Percentiles rank a stretch among this genome's conserved stretches.
phyloP scores from a whole-genome alignment of 1,140 invertebrate species.

The Papilio aristodemus region DNA sequence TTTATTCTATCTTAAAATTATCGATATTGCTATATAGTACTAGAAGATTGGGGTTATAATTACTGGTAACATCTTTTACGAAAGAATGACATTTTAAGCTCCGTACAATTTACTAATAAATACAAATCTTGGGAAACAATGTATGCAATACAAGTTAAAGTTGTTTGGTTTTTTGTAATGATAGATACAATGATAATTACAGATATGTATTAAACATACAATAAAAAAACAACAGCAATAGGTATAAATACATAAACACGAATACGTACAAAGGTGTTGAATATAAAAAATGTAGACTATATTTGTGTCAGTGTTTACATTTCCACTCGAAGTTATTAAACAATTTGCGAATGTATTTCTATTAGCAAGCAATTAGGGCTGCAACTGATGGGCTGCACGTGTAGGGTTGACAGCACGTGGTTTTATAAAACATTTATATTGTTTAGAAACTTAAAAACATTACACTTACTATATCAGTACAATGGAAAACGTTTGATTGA shows the following conservation, averaged over 20 bases:
- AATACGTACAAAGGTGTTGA: background rate
- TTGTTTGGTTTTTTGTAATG: background rate
- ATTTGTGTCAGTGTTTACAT: background rate
- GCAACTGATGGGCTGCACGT: constrained; percentile 4
- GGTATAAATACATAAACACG: background rate
- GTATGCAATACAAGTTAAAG: background rate
- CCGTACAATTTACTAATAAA: no score
- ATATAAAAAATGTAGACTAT: background rate
- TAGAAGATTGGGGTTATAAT: background rate
- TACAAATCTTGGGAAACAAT: no score
- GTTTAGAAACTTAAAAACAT: constrained; percentile 26
- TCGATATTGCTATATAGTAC: background rate
- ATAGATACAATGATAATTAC: background rate
- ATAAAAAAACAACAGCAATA: background rate
- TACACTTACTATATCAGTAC: constrained; percentile 36
- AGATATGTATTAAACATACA: background rate
- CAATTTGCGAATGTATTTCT: constrained; percentile 4
- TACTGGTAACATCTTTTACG: background rate
- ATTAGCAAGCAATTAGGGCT: background rate
- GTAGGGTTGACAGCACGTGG: constrained; percentile 12
- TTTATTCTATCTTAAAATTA: background rate
- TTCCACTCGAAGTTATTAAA: background rate
- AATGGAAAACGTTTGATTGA: constrained; percentile 39
- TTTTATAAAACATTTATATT: constrained; percentile 31
- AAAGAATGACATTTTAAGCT: background rate